Conservation (phyloP, 2,888 invertebrate genomes). For the Lasioglossum malachurum region DNA sequence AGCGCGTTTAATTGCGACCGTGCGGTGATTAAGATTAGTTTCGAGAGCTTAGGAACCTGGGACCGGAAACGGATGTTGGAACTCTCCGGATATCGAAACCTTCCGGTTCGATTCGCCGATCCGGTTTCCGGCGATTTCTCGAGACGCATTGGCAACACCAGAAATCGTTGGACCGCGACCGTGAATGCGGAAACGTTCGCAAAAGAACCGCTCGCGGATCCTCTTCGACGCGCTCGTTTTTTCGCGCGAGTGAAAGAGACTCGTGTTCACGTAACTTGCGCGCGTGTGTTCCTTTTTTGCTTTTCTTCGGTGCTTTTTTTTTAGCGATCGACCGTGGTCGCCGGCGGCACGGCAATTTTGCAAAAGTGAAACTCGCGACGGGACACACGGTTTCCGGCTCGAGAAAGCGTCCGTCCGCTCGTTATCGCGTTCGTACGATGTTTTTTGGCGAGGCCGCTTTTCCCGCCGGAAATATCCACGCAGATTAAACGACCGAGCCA, state of each 20-base stretch:
- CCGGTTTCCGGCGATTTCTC: constrained; percentile 37
- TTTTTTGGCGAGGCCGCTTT: constrained; percentile 25
- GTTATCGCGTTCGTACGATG: constrained; percentile 35
- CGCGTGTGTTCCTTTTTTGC: background rate
- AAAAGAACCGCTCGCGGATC: background rate
- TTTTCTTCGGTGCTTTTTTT: background rate
- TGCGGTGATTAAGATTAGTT: constrained; percentile 71
- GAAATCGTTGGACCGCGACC: constrained; percentile 32
- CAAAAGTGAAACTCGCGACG: constrained; percentile 60
- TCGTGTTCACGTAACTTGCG: constrained; percentile 17
- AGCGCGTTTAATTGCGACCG: constrained; percentile 71
- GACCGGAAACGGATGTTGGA: constrained; percentile 53
- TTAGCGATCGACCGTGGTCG: background rate
- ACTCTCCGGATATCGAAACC: background rate
- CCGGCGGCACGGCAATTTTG: constrained; percentile 34
- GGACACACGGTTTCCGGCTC: constrained; percentile 49
- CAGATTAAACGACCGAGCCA: background rate
- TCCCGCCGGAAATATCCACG: constrained; percentile 16
- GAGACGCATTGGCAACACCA: constrained; percentile 8
- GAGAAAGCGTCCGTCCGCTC: constrained; percentile 47
- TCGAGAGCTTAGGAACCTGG: constrained; percentile 60
- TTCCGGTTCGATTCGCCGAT: background rate
- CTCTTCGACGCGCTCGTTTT: background rate
- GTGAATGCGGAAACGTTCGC: constrained; percentile 49
- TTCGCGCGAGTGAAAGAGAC: constrained; percentile 31